These are phyloP conservation scores for Plebejus anna DNA, from an alignment of 2,888 invertebrate species.

Conservation along the genomic window DNA sequence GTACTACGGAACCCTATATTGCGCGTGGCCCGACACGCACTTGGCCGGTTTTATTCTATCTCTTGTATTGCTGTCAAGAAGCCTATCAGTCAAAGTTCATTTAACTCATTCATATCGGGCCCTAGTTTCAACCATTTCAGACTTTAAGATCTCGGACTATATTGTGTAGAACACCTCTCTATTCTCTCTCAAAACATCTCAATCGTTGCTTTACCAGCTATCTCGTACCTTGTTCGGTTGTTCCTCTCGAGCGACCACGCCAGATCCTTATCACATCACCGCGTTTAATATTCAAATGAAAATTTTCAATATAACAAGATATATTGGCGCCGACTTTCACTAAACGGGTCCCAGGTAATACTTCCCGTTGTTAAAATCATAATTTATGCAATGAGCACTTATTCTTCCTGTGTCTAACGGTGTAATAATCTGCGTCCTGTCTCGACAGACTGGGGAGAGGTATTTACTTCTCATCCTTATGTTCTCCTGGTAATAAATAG, in stretches of 20 bases:
- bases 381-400: conserved; percentile 25
- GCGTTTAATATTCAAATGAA: conserved; percentile 23
- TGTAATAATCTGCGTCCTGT: conserved; percentile 16
- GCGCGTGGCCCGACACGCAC: too few relatives aligned
- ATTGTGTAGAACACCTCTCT: too few relatives aligned
- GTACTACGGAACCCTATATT: too few relatives aligned
- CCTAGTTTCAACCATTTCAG: too few relatives aligned
- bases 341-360: conserved; percentile 22
- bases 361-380: conserved; percentile 26
- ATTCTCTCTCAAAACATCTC: not conserved
- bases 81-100: too few relatives aligned
- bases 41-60: too few relatives aligned
- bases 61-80: too few relatives aligned
- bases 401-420: conserved; percentile 9
- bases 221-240: not conserved
- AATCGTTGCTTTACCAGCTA: not conserved
- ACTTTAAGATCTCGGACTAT: too few relatives aligned
- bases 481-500: not conserved
- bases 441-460: not conserved
- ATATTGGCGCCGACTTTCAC: conserved; percentile 22
- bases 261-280: conserved; percentile 20
- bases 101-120: too few relatives aligned
- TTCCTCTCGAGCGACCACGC: conserved; percentile 13
- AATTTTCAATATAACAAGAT: conserved; percentile 27
- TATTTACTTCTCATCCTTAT: conserved; percentile 6